Base-by-base conservation (phyloP, 1,140 invertebrate species). In the Sinonovacula constricta region DNA sequence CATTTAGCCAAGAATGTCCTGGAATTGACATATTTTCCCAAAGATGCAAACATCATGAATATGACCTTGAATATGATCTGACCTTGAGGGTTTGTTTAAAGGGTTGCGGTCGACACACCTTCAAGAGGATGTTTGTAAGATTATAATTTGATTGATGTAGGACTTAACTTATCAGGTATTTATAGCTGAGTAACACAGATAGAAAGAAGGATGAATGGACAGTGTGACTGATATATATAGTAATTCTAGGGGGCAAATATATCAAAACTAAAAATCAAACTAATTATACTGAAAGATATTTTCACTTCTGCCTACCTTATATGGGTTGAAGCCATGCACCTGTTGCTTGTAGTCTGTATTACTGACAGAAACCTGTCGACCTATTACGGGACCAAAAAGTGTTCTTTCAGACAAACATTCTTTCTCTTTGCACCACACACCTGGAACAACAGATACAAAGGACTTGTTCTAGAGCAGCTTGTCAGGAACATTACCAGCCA, bases 331-430 rank as follows among this genome's bases (percentile, higher is more conserved):
- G 54, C 72, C 72, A 30, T 57, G 12, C 26, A 59, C 49, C 49
- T 76, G 72, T 45, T 56, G 59, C 12, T 63, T 53, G 49, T 65
- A 67, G 4, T 67, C 63, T 12, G 28, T 24, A 36, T 30, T 67
- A 15, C 45, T 15, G 22, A 65, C 30, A 26, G 24, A 18, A 18
- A 75, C 45, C 24, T 12, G 24, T 57, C 49, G 36, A 24, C 83
- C 80, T 18, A 76, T 69, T 57, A 86, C 57, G 31, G 85, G 83
- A 12, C 83, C 83, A 80, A 84, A 85, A 51, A 76, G 78, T 36
- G 81, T 82, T 60, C 77, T 81, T n/a, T 53, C 75, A n/a, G 63
- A 36, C n/a, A n/a, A n/a, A n/a, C n/a, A n/a, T 26, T 85, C 51
- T 30, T 34, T 65, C 15, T 71, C 75, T 72, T 77, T 86, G 51